A percentile compares a stretch with the other conserved stretches of the same genome.
Evolutionary conservation across 2,888 invertebrate species (phyloP).

Genomic region (Colletes collaris): DNA sequence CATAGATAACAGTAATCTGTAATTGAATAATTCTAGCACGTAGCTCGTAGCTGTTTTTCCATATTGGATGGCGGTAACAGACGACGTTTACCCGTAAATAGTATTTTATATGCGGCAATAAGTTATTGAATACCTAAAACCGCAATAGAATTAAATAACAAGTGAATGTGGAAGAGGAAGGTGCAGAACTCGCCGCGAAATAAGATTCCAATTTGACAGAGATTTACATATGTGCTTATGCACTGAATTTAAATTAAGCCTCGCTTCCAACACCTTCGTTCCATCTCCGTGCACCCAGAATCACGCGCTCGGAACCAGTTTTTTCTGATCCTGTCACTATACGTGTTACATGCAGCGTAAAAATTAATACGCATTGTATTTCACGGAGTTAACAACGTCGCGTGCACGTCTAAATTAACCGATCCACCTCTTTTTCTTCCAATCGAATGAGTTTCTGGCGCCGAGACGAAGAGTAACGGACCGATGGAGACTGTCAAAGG

Average conservation of each 20-base stretch:
- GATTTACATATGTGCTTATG: conserved; percentile 3
- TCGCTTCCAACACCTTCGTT: conserved; percentile 12
- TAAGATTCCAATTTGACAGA: background rate
- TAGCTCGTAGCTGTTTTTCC: too few relatives aligned
- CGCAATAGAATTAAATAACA: too few relatives aligned
- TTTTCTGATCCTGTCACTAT: conserved; percentile 5
- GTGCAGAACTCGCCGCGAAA: background rate
- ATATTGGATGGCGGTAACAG: too few relatives aligned
- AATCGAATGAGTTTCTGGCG: too few relatives aligned
- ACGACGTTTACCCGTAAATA: too few relatives aligned
- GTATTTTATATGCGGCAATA: too few relatives aligned
- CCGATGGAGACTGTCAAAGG: too few relatives aligned
- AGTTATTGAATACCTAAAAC: background rate
- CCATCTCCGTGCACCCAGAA: conserved; percentile 15
- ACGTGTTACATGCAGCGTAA: conserved; percentile 21
- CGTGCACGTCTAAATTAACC: conserved; percentile 5
- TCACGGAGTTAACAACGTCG: conserved; percentile 42
- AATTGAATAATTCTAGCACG: too few relatives aligned
- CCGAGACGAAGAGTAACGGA: too few relatives aligned
- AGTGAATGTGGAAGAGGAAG: background rate
- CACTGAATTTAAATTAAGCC: conserved; percentile 19
- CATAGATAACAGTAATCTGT: too few relatives aligned
- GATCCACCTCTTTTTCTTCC: background rate
- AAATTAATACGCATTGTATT: conserved; percentile 54
- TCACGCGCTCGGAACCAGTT: conserved; percentile 37